phyloP scores from a whole-genome alignment of 2,797 vertebrate genomes.

The Eleutherodactylus coqui region DNA sequence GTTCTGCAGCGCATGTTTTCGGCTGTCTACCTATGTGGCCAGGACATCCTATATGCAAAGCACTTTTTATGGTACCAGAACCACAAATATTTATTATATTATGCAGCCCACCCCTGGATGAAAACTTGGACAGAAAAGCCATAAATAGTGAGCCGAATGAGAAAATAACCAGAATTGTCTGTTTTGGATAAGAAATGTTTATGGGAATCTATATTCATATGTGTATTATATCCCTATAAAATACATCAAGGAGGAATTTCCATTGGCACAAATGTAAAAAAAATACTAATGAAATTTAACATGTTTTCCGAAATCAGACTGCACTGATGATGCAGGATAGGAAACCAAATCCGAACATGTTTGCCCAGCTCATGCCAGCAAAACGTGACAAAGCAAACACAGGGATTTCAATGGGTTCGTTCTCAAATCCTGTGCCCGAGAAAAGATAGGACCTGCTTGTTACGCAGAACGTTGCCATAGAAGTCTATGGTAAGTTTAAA shows the following conservation, averaged over 20 bases:
- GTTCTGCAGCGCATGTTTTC: background rate
- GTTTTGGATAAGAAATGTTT: background rate
- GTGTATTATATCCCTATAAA: background rate
- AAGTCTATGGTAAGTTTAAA: too few relatives aligned
- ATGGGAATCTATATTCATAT: background rate
- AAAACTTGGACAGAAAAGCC: background rate
- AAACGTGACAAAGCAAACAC: too few relatives aligned
- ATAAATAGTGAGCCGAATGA: background rate
- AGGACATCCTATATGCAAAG: background rate
- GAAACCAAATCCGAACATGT: too few relatives aligned
- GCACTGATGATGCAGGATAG: too few relatives aligned
- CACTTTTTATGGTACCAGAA: background rate
- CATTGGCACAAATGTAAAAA: background rate
- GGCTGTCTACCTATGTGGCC: background rate
- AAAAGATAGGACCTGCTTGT: too few relatives aligned
- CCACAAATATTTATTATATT: constrained; percentile 5
- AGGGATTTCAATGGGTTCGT: too few relatives aligned
- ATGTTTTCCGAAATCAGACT: too few relatives aligned
- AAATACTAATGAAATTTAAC: too few relatives aligned
- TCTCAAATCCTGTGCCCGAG: too few relatives aligned
- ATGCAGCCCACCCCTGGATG: background rate
- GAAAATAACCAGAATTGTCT: background rate
- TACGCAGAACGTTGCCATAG: too few relatives aligned
- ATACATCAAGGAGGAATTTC: background rate
- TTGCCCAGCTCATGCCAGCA: too few relatives aligned